Conservation (phyloP, 2,113 vertebrate genomes). For the Sardina pilchardus region DNA sequence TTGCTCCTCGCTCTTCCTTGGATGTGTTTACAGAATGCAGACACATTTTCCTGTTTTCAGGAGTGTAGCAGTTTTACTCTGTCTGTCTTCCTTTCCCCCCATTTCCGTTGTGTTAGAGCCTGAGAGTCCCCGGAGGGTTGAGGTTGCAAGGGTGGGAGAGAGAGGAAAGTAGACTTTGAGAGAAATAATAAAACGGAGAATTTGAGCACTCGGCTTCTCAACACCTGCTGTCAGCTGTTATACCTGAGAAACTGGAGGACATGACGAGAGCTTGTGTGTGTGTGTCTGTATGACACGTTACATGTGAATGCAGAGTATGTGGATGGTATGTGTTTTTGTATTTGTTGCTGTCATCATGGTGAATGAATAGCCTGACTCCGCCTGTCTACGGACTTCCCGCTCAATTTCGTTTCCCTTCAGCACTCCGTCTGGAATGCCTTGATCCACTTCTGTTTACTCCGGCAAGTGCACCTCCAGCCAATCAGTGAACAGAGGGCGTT, state of each 20-base stretch:
- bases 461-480: too few species aligned
- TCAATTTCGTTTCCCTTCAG: too few species aligned
- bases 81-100: background rate
- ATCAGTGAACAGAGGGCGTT: too few species aligned
- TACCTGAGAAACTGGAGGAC: background rate
- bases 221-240: background rate
- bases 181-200: background rate
- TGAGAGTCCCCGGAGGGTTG: constrained; percentile 35
- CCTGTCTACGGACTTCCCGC: too few species aligned
- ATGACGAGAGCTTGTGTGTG: background rate
- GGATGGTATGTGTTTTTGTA: background rate
- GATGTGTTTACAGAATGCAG: constrained; percentile 27
- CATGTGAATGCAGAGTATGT: background rate
- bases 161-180: background rate
- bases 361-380: too few species aligned
- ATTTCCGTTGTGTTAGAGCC: background rate
- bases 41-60: constrained; percentile 20
- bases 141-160: background rate
- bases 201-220: background rate
- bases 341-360: background rate
- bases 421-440: too few species aligned
- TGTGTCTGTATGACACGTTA: background rate
- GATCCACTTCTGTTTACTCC: too few species aligned
- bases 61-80: background rate
- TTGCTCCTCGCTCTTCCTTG: constrained; percentile 22